These are phyloP conservation scores for Chloropsis cyanopogon DNA, from an alignment of 2,113 vertebrate species.

Conservation along the genomic window DNA sequence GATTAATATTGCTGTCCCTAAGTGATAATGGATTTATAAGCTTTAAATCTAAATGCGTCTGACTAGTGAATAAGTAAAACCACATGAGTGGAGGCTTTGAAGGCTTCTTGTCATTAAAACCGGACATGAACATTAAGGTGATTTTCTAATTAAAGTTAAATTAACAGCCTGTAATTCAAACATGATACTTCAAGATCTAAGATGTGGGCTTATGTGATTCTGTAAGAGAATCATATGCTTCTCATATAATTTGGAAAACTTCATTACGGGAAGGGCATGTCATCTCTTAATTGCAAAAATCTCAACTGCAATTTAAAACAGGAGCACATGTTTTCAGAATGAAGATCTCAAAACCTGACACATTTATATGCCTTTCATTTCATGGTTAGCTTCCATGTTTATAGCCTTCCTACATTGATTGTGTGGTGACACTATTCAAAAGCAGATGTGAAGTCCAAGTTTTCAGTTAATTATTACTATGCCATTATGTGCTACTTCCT, in stretches of 20 bases:
- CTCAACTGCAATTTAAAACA: background rate
- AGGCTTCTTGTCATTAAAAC: background rate
- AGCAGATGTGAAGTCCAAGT: background rate
- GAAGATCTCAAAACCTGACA: background rate
- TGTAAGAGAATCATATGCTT: background rate
- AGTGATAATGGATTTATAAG: background rate
- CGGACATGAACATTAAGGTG: background rate
- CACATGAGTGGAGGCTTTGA: background rate
- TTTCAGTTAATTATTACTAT: background rate
- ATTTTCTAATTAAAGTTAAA: conserved; percentile 20
- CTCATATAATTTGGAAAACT: background rate
- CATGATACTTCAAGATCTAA: background rate
- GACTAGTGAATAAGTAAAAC: background rate
- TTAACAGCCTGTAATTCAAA: background rate
- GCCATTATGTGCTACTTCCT: background rate
- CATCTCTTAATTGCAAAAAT: background rate
- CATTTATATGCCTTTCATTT: background rate
- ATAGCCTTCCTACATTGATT: background rate
- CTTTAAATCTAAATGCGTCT: background rate
- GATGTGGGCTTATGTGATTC: background rate
- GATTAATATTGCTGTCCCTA: background rate
- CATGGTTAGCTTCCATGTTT: background rate
- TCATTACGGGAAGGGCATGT: background rate
- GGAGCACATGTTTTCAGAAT: background rate
- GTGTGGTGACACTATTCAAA: background rate